A percentile compares a stretch with the other conserved stretches of the same genome.
Conservation (phyloP, 2,888 invertebrate species). For the Julus scanicus region DNA sequence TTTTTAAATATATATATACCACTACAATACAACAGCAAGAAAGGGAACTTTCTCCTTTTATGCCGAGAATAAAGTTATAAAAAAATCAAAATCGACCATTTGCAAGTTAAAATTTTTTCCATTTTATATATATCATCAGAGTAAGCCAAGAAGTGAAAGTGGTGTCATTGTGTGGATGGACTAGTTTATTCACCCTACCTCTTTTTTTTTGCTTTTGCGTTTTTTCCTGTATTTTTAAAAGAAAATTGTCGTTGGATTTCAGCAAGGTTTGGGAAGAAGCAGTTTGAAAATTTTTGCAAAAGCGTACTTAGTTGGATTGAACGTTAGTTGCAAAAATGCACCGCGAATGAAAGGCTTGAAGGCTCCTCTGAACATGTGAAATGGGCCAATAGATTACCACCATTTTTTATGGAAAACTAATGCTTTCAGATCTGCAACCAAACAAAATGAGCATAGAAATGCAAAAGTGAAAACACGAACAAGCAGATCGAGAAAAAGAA, state of each 20-base stretch:
- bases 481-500: background rate
- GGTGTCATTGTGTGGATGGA: background rate
- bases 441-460: conserved; percentile 30
- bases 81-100: background rate
- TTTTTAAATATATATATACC: too few relatives aligned
- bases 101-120: background rate
- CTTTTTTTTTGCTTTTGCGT: background rate
- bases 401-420: conserved; percentile 42
- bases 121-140: background rate
- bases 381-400: conserved; percentile 32
- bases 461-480: conserved; percentile 30
- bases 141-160: background rate
- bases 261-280: background rate
- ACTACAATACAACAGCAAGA: too few relatives aligned
- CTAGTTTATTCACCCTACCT: conserved; percentile 1
- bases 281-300: background rate
- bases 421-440: conserved; percentile 35
- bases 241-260: background rate
- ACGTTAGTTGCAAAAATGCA: conserved; percentile 9
- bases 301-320: conserved; percentile 30
- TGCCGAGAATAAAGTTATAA: background rate
- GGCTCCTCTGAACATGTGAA: background rate
- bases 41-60: too few relatives aligned
- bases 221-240: background rate
- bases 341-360: background rate